Base-by-base conservation (phyloP, 2,797 vertebrate species). In the Amphiprion clarkii region DNA sequence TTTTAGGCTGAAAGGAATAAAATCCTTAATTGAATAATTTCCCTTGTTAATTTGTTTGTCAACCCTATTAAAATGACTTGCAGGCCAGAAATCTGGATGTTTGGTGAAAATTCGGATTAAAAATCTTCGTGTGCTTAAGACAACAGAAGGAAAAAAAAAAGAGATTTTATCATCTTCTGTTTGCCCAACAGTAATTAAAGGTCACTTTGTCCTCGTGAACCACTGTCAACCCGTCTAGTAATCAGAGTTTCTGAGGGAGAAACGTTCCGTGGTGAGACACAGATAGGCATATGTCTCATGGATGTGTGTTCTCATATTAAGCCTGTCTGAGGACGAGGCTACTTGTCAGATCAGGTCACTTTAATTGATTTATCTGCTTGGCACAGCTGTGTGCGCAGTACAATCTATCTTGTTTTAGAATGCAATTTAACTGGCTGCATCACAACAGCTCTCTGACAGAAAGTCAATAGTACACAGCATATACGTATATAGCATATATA, bases 331-430 rank as follows among this genome's bases (percentile, higher is more conserved):
- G 85, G 87, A 90, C 79, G 73, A 82, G 85, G 87, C 84, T 76
- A 78, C 91, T 88, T 93, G 93, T 94, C 92, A 93, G 87, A 89
- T 88, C 87, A 83, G 86, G 91, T 94, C 93, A 94, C 91, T 93
- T 93, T 92, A 94, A 94, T 94, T 94, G 93, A 95, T 95, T 94
- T 94, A 93, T 95, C 84, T 90, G 90, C 88, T 86, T 76, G 85
- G 88, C 93, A 88, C 85, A 89, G 91, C 89, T 85, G 85, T 84
- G 71, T 58, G 77, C 33, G 64, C 85, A 76, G 81, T 73, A 79
- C 92, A 88, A 93, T 95, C 92, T 89, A 89, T 94, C 92, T 93
- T 93, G 80, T 91, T 96, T 94, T 95, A 94, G 93, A 95, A 92
- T 93, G 93, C 92, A 94, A 85, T 81, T 93, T 94, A 94, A 93